These are phyloP conservation scores for Dicrostonyx torquatus DNA, from an alignment of 2,797 vertebrate species.

Conservation along the genomic window DNA sequence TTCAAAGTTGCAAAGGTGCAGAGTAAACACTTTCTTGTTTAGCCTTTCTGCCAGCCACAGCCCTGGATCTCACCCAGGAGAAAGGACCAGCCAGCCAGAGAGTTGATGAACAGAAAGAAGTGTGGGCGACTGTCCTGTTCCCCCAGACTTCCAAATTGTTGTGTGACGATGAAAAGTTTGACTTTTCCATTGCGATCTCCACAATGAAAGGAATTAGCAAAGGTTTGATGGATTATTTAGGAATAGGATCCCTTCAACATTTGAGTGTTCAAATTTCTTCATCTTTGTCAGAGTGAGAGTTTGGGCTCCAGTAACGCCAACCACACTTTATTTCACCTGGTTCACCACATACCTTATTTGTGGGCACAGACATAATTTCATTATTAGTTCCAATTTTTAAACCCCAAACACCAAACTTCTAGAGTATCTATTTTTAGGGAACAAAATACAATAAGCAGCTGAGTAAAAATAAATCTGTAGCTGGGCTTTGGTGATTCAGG, in stretches of 20 bases:
- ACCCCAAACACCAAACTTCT: neutral
- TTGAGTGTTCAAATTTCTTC: neutral
- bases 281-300: slow-evolving; percentile 29
- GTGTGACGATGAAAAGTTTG: neutral
- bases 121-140: neutral
- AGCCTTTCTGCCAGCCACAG: neutral
- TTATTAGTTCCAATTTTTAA: slow-evolving; percentile 30
- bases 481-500: neutral
- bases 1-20: neutral
- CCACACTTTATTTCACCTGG: slow-evolving; percentile 10
- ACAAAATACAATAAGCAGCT: neutral
- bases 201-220: neutral
- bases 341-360: neutral
- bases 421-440: slow-evolving; percentile 7
- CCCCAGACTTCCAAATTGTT: neutral
- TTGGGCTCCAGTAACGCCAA: neutral
- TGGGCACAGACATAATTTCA: neutral
- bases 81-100: neutral
- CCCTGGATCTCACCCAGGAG: neutral
- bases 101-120: neutral
- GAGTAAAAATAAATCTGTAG: neutral
- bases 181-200: neutral
- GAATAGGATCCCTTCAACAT: neutral
- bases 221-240: neutral
- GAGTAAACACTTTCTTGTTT: neutral